A percentile compares a stretch with the other conserved stretches of the same genome.
Evolutionary conservation across 1,140 invertebrate genomes (phyloP).

Genomic region (Plutomurus gul): DNA sequence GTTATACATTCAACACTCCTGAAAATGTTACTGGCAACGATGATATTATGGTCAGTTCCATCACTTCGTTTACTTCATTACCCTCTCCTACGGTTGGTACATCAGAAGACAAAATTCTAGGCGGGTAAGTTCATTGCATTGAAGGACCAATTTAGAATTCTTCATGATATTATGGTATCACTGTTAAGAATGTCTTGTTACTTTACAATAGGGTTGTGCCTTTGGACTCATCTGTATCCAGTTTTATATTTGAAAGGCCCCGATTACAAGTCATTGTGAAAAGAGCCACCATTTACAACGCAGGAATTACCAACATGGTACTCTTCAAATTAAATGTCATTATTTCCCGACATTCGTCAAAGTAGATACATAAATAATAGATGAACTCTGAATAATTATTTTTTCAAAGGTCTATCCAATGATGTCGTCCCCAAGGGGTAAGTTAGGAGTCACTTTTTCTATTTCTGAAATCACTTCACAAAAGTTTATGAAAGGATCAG

Average conservation of each 20-base stretch:
- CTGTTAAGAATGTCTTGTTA: not conserved
- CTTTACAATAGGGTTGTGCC: not conserved
- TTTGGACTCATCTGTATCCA: not conserved
- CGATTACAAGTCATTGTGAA: not conserved
- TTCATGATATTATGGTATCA: too few relatives aligned
- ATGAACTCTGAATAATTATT: not conserved
- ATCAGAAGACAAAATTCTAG: not conserved
- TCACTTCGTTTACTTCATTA: not conserved
- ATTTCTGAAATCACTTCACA: not conserved
- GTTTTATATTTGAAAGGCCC: not conserved
- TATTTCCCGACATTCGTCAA: too few relatives aligned
- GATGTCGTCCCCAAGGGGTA: too few relatives aligned
- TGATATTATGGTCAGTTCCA: not conserved
- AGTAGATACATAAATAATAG: not conserved
- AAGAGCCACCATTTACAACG: not conserved
- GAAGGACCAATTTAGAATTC: too few relatives aligned
- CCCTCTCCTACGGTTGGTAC: not conserved
- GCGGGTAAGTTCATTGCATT: not conserved
- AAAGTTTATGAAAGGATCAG: too few relatives aligned
- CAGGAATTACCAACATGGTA: not conserved
- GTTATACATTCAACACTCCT: not conserved
- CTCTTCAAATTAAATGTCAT: too few relatives aligned
- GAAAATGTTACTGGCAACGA: not conserved
- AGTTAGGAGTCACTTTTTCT: not conserved
- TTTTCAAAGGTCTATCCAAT: not conserved